These are phyloP conservation scores for Nyctalus aviator DNA, from an alignment of 2,797 vertebrate genomes.

Conservation along the genomic window DNA sequence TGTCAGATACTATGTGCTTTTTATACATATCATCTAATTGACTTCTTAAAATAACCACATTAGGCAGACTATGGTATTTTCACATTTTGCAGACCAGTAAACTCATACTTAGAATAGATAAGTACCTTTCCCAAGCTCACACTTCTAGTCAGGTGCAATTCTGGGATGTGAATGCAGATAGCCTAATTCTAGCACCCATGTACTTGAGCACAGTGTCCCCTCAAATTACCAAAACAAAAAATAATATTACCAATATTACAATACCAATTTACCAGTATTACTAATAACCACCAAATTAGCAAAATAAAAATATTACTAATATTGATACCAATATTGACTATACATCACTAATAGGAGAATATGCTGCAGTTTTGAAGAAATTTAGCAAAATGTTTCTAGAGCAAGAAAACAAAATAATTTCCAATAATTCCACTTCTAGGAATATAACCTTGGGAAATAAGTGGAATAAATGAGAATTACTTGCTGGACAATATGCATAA, in stretches of 20 bases:
- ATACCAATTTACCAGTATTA: neutral
- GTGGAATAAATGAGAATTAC: neutral
- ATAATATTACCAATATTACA: neutral
- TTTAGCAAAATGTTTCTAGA: slow-evolving; percentile 9
- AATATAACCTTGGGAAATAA: neutral
- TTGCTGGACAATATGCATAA: neutral
- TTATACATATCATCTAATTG: neutral
- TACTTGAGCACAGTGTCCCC: neutral
- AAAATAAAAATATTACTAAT: slow-evolving; percentile 6
- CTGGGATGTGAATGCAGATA: neutral
- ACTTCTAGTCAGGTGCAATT: neutral
- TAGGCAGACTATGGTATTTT: neutral
- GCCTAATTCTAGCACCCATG: neutral
- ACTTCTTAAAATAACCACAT: neutral
- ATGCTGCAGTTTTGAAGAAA: neutral
- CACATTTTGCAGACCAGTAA: neutral
- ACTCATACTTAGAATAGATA: neutral
- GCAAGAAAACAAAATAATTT: neutral
- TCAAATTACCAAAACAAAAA: neutral
- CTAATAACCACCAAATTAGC: neutral
- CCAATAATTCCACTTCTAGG: neutral
- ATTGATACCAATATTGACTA: neutral
- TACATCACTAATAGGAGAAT: neutral
- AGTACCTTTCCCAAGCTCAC: neutral
- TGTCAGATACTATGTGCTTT: neutral